These are phyloP conservation scores for Charaxes varanes DNA, from an alignment of 1,140 invertebrate species.

Conservation along the genomic window DNA sequence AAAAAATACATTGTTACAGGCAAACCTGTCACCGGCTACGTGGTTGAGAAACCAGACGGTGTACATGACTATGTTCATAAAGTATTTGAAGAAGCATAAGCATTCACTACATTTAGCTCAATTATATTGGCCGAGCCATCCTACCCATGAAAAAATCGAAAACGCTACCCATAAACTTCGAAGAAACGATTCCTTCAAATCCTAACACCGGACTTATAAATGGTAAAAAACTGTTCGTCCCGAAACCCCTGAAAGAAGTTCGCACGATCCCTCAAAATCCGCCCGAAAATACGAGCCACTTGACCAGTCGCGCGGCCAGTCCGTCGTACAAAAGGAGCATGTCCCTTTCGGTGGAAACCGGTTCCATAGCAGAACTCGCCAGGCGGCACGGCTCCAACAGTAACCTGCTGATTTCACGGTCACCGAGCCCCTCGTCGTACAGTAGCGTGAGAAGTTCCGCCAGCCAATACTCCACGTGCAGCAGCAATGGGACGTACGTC, in stretches of 20 bases:
- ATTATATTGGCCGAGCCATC: slow-evolving; percentile 46
- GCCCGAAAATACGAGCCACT: slow-evolving; percentile 38
- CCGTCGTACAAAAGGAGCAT: slow-evolving; percentile 54
- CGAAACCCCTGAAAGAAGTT: slow-evolving; percentile 68
- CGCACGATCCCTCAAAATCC: slow-evolving; percentile 47
- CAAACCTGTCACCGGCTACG: too few species aligned
- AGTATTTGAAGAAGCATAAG: too few species aligned
- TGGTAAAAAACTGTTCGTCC: slow-evolving; percentile 55
- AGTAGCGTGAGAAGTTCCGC: slow-evolving; percentile 56
- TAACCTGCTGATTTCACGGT: slow-evolving; percentile 52
- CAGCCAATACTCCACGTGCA: slow-evolving; percentile 68
- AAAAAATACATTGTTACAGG: too few species aligned
- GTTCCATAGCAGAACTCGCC: slow-evolving; percentile 65
- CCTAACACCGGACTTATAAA: slow-evolving; percentile 38
- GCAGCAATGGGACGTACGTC: slow-evolving; percentile 59
- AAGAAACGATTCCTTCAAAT: slow-evolving; percentile 52
- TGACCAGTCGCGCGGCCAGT: slow-evolving; percentile 59
- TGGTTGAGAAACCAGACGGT: too few species aligned
- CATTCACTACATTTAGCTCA: too few species aligned
- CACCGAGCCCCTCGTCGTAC: slow-evolving; percentile 60
- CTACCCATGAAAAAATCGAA: slow-evolving; percentile 66
- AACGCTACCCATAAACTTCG: slow-evolving; percentile 63
- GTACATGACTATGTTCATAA: too few species aligned
- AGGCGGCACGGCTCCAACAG: slow-evolving; percentile 48
- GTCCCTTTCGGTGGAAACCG: slow-evolving; percentile 64